phyloP scores from a whole-genome alignment of 2,888 invertebrate species.

The Phytoseiulus persimilis region DNA sequence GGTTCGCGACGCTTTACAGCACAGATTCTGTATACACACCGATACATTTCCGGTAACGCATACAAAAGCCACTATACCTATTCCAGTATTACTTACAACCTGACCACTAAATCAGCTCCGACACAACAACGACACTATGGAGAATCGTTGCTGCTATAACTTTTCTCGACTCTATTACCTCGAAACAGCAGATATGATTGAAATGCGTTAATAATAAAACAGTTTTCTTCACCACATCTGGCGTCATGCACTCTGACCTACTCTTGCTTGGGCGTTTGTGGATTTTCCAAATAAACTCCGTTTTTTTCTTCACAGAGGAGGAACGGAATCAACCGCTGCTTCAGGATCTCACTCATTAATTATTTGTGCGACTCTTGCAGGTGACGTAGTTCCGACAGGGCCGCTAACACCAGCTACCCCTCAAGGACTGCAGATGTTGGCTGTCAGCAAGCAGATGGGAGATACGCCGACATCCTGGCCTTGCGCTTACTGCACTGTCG shows the following conservation, averaged over 20 bases:
- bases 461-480: conserved; percentile 5
- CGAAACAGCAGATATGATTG: background rate
- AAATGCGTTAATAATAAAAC: background rate
- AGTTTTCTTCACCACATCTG: background rate
- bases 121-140: no score
- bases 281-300: background rate
- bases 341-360: background rate
- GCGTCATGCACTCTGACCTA: conserved; percentile 5
- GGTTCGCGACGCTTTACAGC: background rate
- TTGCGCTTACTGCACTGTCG: conserved; percentile 29
- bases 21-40: background rate
- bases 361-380: background rate
- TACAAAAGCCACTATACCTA: background rate
- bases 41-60: background rate
- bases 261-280: background rate
- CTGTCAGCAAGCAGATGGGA: conserved; percentile 15
- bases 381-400: conserved; percentile 30
- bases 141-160: background rate
- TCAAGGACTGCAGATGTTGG: conserved; percentile 33
- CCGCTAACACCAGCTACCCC: conserved; percentile 25
- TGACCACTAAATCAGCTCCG: background rate
- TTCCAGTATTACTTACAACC: background rate
- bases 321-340: background rate
- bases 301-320: background rate
- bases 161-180: background rate